Conservation (phyloP, 2,888 invertebrate genomes). For the Galeruca laticollis region DNA sequence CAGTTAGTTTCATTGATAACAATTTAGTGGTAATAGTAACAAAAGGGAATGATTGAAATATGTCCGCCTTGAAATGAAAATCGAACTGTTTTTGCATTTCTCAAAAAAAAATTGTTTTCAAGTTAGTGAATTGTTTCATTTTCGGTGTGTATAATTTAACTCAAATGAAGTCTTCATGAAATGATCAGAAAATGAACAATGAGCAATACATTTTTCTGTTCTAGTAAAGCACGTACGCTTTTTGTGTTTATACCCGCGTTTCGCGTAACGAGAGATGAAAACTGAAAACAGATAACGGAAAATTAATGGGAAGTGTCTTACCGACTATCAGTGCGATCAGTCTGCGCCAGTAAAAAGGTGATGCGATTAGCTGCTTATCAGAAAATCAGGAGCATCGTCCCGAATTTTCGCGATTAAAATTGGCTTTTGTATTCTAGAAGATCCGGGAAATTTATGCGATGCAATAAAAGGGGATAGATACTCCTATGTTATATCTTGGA, state of each 20-base stretch:
- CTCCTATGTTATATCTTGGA: constrained; percentile 6
- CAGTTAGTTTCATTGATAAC: too few species aligned
- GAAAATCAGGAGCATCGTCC: constrained; percentile 34
- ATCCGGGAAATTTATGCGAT: constrained; percentile 28
- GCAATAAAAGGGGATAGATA: constrained; percentile 25
- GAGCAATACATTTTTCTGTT: not conserved
- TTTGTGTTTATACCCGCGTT: not conserved
- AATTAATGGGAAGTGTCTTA: constrained; percentile 31
- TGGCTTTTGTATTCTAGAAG: constrained; percentile 34
- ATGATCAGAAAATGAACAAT: constrained; percentile 1
- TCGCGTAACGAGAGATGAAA: constrained; percentile 10
- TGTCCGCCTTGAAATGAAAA: too few species aligned
- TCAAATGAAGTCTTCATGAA: too few species aligned
- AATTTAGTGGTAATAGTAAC: too few species aligned
- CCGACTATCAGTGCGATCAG: constrained; percentile 24
- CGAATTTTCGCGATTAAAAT: constrained; percentile 35
- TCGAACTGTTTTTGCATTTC: too few species aligned
- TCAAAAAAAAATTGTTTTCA: too few species aligned
- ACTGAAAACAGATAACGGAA: constrained; percentile 28
- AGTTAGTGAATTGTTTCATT: too few species aligned
- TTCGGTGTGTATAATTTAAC: too few species aligned
- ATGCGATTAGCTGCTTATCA: constrained; percentile 31
- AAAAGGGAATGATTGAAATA: too few species aligned
- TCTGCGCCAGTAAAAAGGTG: constrained; percentile 34
- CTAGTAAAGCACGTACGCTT: not conserved